A percentile compares a stretch with the other conserved stretches of the same genome.
Evolutionary conservation across 2,888 invertebrate species (phyloP).

Genomic region (Sinohyriopsis cumingii): DNA sequence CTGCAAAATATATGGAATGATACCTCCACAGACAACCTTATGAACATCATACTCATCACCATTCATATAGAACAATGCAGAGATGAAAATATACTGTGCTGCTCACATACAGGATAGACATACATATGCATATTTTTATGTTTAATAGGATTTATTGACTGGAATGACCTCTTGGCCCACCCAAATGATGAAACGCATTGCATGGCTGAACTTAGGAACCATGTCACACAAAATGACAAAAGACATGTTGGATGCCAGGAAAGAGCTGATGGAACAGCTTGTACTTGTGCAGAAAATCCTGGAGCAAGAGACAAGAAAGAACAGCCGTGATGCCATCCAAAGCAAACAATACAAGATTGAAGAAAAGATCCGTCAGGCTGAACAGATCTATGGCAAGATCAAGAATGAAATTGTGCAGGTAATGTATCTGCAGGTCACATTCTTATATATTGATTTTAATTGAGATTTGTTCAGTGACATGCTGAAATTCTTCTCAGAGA

Average conservation of each 20-base stretch:
- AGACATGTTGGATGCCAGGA: constrained; percentile 7
- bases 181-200: constrained; percentile 22
- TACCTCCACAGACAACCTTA: no score
- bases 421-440: not conserved
- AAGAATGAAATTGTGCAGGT: constrained; percentile 44
- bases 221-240: constrained; percentile 34
- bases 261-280: constrained; percentile 38
- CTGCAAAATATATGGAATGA: no score
- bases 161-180: not conserved
- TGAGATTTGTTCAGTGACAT: no score
- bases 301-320: constrained; percentile 7
- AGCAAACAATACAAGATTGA: constrained; percentile 19
- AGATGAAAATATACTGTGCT: no score
- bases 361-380: constrained; percentile 17
- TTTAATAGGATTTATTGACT: constrained; percentile 9
- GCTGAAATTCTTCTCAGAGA: no score
- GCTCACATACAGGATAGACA: no score
- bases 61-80: no score
- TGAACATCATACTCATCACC: no score
- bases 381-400: constrained; percentile 18
- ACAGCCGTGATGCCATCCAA: constrained; percentile 28
- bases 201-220: constrained; percentile 43
- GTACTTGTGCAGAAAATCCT: constrained; percentile 30
- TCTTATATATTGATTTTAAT: no score
- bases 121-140: not conserved